Conservation (phyloP, 2,888 invertebrate genomes). For the Acrobasis repandana region DNA sequence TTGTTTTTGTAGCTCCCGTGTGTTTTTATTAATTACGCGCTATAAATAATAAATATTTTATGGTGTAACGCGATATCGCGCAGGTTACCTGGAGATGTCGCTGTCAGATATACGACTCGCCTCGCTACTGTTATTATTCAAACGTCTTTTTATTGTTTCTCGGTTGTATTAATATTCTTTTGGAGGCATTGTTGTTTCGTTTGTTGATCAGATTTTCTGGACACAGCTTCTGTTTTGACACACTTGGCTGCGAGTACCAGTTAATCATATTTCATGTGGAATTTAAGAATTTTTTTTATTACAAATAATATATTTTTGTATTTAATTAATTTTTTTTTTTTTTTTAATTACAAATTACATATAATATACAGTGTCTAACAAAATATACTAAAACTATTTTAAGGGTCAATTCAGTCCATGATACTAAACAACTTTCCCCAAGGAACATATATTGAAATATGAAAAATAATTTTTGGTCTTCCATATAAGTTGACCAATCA, state of each 20-base stretch:
- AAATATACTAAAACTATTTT: too few species aligned
- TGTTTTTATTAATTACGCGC: slow-evolving; percentile 81
- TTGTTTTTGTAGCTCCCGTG: slow-evolving; percentile 79
- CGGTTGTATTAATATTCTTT: slow-evolving; percentile 58
- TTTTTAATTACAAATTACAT: too few species aligned
- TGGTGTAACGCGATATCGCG: slow-evolving; percentile 75
- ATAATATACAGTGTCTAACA: too few species aligned
- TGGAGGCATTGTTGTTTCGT: slow-evolving; percentile 40
- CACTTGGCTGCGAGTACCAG: slow-evolving; percentile 31
- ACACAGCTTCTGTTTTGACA: slow-evolving; percentile 54
- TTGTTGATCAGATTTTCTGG: slow-evolving; percentile 46
- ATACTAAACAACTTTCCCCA: too few species aligned
- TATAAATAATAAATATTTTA: slow-evolving; percentile 83
- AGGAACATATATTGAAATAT: too few species aligned
- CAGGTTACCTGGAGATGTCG: slow-evolving; percentile 65
- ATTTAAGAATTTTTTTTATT: too few species aligned
- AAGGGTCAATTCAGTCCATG: too few species aligned
- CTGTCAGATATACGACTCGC: slow-evolving; percentile 60
- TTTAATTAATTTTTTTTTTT: too few species aligned
- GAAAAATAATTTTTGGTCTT: too few species aligned
- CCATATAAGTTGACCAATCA: too few species aligned
- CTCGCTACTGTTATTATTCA: slow-evolving; percentile 73
- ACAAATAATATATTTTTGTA: too few species aligned
- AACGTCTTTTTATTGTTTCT: slow-evolving; percentile 71
- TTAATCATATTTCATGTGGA: too few species aligned